A percentile compares a stretch with the other conserved stretches of the same genome.
Evolutionary conservation across 2,888 invertebrate species (phyloP).

Genomic region (Oxystoma pomonae): DNA sequence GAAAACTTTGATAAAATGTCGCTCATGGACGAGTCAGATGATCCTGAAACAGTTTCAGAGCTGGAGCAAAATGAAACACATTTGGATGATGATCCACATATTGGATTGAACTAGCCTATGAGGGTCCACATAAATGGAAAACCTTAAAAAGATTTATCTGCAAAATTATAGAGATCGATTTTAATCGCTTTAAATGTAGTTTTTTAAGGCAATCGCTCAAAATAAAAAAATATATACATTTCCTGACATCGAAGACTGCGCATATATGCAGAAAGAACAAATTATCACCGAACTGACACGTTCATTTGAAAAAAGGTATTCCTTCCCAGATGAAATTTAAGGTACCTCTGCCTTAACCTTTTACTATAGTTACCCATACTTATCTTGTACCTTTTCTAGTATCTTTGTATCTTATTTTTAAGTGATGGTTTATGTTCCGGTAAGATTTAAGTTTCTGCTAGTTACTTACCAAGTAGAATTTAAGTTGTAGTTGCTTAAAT

Average conservation of each 20-base stretch:
- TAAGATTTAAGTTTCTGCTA: no score
- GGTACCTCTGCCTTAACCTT: no score
- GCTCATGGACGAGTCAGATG: no score
- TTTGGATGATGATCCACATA: not conserved
- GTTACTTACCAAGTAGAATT: no score
- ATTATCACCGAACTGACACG: not conserved
- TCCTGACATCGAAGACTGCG: no score
- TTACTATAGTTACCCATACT: not conserved
- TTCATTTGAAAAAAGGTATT: not conserved
- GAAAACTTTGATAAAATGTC: no score
- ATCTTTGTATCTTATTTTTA: no score
- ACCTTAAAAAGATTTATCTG: not conserved
- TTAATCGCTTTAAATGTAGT: not conserved
- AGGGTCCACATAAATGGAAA: not conserved
- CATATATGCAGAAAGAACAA: no score
- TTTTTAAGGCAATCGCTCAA: not conserved
- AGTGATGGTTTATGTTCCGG: no score
- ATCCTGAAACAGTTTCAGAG: not conserved
- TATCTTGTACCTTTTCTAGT: not conserved
- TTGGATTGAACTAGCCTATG: not conserved
- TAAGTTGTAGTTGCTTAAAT: no score
- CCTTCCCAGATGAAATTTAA: not conserved
- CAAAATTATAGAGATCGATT: not conserved
- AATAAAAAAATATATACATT: not conserved
- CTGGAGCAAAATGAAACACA: not conserved